These are phyloP conservation scores for Irena cyanogastra DNA, from an alignment of 2,113 vertebrate genomes.

Conservation along the genomic window DNA sequence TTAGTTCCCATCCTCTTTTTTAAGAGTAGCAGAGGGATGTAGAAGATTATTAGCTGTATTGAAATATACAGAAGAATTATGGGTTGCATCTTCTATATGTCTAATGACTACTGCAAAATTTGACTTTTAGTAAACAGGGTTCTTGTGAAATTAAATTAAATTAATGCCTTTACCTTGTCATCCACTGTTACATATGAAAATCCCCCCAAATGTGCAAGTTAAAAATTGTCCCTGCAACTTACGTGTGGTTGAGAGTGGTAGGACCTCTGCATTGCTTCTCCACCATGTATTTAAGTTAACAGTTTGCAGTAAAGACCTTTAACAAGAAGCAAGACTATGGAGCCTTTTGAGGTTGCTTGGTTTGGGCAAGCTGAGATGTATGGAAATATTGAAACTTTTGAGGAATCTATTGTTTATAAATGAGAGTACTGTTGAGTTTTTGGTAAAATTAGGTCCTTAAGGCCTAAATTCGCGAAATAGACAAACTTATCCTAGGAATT, in stretches of 20 bases:
- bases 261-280: neutral
- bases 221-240: neutral
- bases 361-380: neutral
- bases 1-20: neutral
- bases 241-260: rapidly evolving
- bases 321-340: neutral
- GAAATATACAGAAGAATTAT: too few species aligned
- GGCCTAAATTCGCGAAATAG: neutral
- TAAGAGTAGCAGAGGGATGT: neutral
- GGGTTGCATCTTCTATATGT: neutral
- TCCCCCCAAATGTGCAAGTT: neutral
- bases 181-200: neutral
- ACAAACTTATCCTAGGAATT: neutral
- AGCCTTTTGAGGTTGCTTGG: neutral
- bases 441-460: neutral
- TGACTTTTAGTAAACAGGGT: neutral
- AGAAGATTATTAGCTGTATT: too few species aligned
- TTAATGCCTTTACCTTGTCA: neutral
- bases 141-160: neutral
- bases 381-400: neutral
- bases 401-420: neutral
- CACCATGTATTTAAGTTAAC: neutral
- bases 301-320: neutral
- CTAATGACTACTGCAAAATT: neutral
- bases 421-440: neutral